Evolutionary conservation across 1,140 invertebrate species (phyloP).

Genomic region (Triops cancriformis): DNA sequence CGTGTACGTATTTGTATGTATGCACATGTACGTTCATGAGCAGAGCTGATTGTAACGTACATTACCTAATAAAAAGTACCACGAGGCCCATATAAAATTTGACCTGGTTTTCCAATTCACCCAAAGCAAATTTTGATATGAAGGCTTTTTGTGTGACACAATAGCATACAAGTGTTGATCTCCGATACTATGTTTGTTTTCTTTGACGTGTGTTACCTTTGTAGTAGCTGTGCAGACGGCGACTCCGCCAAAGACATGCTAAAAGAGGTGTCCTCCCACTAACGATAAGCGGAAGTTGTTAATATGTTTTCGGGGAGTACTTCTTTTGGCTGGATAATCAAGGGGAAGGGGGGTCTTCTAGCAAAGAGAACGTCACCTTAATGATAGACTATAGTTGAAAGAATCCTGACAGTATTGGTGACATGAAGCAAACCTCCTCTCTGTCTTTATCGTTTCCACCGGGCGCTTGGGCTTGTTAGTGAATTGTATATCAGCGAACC

Average conservation of each 20-base stretch:
- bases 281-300: constrained; percentile 9
- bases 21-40: no score
- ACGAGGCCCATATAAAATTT: no score
- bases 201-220: not conserved
- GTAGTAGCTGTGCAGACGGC: not conserved
- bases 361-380: constrained; percentile 7
- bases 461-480: not conserved
- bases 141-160: no score
- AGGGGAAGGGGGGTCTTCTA: not conserved
- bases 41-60: no score
- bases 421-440: not conserved
- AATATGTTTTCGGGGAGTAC: constrained; percentile 10
- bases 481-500: not conserved
- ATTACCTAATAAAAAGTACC: no score
- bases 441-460: not conserved
- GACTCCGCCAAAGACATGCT: not conserved
- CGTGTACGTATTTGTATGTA: no score
- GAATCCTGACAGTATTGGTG: constrained; percentile 13
- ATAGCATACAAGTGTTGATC: not conserved
- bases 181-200: not conserved
- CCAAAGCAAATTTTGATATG: no score
- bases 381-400: not conserved
- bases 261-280: not conserved
- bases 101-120: no score
- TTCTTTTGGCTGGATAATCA: not conserved